phyloP scores from a whole-genome alignment of 2,113 vertebrate genomes.

The Rhinichthys klamathensis region DNA sequence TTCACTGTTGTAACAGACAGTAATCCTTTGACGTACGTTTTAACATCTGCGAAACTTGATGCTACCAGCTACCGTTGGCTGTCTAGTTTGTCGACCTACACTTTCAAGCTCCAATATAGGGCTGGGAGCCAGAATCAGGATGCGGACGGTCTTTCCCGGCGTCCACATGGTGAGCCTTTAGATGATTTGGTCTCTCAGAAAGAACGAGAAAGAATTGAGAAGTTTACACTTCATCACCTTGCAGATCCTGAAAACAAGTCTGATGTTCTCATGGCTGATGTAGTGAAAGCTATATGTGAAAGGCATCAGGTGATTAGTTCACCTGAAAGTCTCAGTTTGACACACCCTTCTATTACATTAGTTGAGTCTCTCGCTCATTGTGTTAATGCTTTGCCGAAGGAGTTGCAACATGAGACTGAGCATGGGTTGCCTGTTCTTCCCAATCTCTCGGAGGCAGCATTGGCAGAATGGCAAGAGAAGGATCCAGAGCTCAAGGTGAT shows the following conservation, averaged over 20 bases:
- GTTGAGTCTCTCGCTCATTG: background rate
- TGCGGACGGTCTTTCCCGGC: background rate
- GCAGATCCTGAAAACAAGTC: background rate
- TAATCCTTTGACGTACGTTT: background rate
- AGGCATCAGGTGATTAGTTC: background rate
- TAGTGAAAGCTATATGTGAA: background rate
- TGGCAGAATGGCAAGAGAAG: no score
- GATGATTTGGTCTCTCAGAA: background rate
- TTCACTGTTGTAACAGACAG: no score
- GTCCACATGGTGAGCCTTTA: background rate
- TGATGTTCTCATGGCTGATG: background rate
- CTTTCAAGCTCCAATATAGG: background rate
- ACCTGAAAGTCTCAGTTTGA: background rate
- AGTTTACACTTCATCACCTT: background rate
- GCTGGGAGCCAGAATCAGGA: background rate
- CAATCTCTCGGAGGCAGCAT: no score
- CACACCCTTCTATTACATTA: background rate
- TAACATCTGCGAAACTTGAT: background rate
- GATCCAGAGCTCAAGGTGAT: no score
- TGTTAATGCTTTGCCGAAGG: background rate
- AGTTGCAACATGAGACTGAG: background rate
- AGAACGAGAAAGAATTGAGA: background rate
- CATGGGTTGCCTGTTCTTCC: background rate
- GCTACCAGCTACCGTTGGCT: background rate
- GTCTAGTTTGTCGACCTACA: background rate